Evolutionary conservation across 2,888 invertebrate genomes (phyloP), one percentile per base, ranked within the genome.

Genomic region (Parelbella ahira): DNA sequence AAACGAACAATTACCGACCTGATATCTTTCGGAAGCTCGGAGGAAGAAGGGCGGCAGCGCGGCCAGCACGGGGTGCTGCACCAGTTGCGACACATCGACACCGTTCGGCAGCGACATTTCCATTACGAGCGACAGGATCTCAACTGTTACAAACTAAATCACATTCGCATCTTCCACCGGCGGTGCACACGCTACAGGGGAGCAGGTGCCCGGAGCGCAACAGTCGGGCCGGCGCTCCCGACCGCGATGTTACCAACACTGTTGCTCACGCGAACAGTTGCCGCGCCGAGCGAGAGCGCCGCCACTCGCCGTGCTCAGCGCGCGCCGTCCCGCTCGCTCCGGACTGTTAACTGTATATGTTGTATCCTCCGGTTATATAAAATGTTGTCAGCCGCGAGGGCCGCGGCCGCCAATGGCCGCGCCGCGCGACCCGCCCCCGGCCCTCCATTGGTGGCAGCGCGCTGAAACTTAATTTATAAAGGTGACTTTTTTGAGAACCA

Each of bases 1-100:
- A 15, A 19, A 19, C 5, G 8, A 21, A 19, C 7, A 3, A 7
- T 10, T n/a, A 19, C 60, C 60, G 68, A 88, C 88, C 87, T 97
- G 97, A 81, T 97, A 98, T 63, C 97, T 90, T 74, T 98, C 97
- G 10, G 94, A 93, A 44, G 96, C 95, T 56, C 96, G 89, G 45
- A 96, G 83, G 78, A 96, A 96, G 80, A 96, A 95, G n/a, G 95
- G 95, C 30, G 96, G 96, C 60, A 94, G 74, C 0, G 93, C 93
- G 19, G 94, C 94, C 70, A 96, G 71, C 47, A 95, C 95, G 23
- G 94, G 94, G 74, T 95, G 95, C 60, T 94, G 94, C 90, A 95
- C 95, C 66, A 95, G 78, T 69, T 94, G 92, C 47, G 94, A 93
- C 80, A 96, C 94, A 82, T 96, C 95, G 56, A 95, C 94, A 56